Evolutionary conservation across 2,888 invertebrate genomes (phyloP), one percentile per base, ranked within the genome.

Genomic region (Phymatocera aterrima): DNA sequence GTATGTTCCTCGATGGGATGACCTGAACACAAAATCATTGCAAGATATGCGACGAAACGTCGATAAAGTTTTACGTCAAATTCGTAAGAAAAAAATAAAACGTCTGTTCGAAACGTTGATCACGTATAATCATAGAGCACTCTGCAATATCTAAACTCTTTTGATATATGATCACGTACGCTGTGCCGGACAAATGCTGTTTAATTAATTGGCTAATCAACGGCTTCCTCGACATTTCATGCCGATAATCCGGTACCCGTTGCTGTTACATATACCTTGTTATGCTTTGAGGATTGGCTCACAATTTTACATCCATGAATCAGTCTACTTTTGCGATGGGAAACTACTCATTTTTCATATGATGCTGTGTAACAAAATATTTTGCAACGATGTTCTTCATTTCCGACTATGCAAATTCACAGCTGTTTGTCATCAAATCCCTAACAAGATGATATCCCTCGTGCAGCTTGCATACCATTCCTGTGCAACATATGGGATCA

Each of bases 121-220:
- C 57, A 12, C 57, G n/a, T n/a, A n/a, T n/a, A 28, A 15, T 57
- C 57, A 57, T n/a, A 28, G 24, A 4, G 28, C 28, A 57, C 15
- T 57, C n/a, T 57, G 15, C 10, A 57, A 15, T 28, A 21, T 24
- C 28, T 8, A 3, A 24, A 15, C 57, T 57, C 28, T 12, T 57
- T 57, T 57, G 57, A 57, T 57, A n/a, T n/a, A 28, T 28, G 12
- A 57, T 21, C 28, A 57, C 28, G 28, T 57, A 28, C 24, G 15
- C 54, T 24, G 57, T 28, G 12, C 28, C 28, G 28, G 24, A 28
- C 4, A 28, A 57, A 57, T 28, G 15, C 28, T 28, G 57, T 28
- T 57, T 57, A 57, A 57, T 57, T 57, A 57, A 57, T 57, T 57
- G 28, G 15, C 57, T 57, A 57, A 57, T 57, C 57, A 57, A 28